phyloP scores from a whole-genome alignment of 2,113 vertebrate genomes.

The Callaeas wilsoni region DNA sequence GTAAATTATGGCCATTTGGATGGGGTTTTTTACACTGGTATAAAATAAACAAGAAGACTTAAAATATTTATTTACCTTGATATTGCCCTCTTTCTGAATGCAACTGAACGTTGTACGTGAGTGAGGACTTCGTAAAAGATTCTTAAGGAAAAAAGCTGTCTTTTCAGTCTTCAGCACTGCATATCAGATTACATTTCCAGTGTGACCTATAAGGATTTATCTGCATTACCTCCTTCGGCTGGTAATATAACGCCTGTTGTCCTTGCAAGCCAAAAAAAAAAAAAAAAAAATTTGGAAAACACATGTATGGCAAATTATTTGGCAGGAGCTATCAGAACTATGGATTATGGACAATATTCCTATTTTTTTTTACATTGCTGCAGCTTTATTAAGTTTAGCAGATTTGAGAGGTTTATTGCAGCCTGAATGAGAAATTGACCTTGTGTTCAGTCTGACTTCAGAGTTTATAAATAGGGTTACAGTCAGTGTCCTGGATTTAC shows the following conservation, averaged over 20 bases:
- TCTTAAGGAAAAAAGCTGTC: neutral
- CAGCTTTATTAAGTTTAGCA: neutral
- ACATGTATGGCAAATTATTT: neutral
- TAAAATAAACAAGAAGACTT: neutral
- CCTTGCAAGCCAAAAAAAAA: neutral
- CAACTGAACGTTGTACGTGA: neutral
- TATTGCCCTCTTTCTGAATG: neutral
- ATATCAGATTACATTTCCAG: neutral
- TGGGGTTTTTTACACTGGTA: neutral
- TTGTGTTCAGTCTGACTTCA: constrained; percentile 31
- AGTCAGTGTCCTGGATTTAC: neutral
- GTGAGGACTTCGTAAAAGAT: neutral
- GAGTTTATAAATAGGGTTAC: constrained; percentile 13
- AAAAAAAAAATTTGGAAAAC: neutral
- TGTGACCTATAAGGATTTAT: neutral
- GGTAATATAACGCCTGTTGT: neutral
- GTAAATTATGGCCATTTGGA: neutral
- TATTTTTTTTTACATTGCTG: neutral
- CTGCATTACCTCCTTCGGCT: neutral
- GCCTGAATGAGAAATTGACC: constrained; percentile 19
- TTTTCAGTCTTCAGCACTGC: neutral
- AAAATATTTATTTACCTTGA: neutral
- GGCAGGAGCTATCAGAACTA: neutral
- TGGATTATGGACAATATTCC: neutral
- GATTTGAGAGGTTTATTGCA: neutral